Evolutionary conservation across 2,888 invertebrate species (phyloP).

Genomic region (Oegoconia quadripuncta): DNA sequence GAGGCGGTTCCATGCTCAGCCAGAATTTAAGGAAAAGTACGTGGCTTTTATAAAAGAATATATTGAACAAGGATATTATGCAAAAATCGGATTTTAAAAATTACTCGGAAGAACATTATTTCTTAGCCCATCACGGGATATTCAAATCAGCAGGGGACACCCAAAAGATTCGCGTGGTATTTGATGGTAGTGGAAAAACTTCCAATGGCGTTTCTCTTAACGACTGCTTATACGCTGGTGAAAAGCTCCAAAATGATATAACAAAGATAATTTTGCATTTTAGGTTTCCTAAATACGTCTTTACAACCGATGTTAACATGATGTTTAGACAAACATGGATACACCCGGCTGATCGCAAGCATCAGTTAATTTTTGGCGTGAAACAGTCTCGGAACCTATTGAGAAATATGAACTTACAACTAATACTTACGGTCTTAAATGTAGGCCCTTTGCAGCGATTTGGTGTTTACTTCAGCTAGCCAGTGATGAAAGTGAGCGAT

Average conservation of each 20-base stretch:
- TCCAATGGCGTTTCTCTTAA: conserved; percentile 12
- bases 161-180: conserved; percentile 7
- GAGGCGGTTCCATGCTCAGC: no score
- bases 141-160: conserved; percentile 6
- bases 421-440: conserved; percentile 15
- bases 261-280: conserved; percentile 22
- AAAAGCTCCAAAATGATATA: conserved; percentile 20
- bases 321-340: conserved; percentile 23
- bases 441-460: background rate
- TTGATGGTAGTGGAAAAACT: conserved; percentile 4
- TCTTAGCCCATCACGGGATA: conserved; percentile 10
- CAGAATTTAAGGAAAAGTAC: no score
- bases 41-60: no score
- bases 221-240: conserved; percentile 18
- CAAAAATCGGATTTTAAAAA: no score
- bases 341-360: conserved; percentile 15
- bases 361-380: conserved; percentile 25
- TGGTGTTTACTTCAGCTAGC: background rate
- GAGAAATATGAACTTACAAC: conserved; percentile 19
- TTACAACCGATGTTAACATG: conserved; percentile 25
- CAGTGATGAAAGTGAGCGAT: background rate
- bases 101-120: no score
- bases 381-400: conserved; percentile 17
- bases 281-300: conserved; percentile 17
- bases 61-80: no score